phyloP scores from a whole-genome alignment of 2,888 invertebrate species.

The Thera obeliscata region DNA sequence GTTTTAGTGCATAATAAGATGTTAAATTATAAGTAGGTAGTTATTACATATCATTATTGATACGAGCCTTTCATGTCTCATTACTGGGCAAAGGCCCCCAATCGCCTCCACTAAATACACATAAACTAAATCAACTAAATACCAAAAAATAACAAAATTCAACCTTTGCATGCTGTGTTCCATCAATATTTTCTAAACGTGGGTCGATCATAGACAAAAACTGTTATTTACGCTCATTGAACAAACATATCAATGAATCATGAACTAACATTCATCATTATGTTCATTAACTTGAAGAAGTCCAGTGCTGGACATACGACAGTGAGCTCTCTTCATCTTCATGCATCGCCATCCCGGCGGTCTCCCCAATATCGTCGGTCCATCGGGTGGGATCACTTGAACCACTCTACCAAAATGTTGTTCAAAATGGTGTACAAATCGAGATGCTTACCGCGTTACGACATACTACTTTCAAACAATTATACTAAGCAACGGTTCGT shows the following conservation, averaged over 20 bases:
- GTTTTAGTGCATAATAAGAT: too few species aligned
- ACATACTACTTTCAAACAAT: slow-evolving; percentile 28
- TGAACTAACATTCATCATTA: neutral
- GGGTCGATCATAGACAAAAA: slow-evolving; percentile 13
- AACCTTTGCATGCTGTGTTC: slow-evolving; percentile 20
- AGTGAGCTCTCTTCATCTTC: too few species aligned
- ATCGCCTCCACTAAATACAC: too few species aligned
- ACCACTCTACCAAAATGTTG: neutral
- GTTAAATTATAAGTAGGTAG: too few species aligned
- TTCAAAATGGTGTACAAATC: slow-evolving; percentile 12
- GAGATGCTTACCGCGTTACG: slow-evolving; percentile 18
- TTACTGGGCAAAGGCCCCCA: too few species aligned
- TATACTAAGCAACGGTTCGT: slow-evolving; percentile 19
- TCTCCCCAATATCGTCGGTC: too few species aligned
- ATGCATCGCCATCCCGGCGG: too few species aligned
- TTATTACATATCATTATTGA: too few species aligned
- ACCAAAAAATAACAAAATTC: neutral
- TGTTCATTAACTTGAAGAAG: neutral
- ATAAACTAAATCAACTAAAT: too few species aligned
- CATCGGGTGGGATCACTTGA: neutral
- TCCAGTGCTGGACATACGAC: too few species aligned
- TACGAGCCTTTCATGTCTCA: too few species aligned
- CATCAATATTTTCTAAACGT: slow-evolving; percentile 7
- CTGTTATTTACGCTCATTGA: neutral
- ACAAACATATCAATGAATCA: neutral